phyloP scores from a whole-genome alignment of 2,113 vertebrate species.

The Ciconia boyciana region DNA sequence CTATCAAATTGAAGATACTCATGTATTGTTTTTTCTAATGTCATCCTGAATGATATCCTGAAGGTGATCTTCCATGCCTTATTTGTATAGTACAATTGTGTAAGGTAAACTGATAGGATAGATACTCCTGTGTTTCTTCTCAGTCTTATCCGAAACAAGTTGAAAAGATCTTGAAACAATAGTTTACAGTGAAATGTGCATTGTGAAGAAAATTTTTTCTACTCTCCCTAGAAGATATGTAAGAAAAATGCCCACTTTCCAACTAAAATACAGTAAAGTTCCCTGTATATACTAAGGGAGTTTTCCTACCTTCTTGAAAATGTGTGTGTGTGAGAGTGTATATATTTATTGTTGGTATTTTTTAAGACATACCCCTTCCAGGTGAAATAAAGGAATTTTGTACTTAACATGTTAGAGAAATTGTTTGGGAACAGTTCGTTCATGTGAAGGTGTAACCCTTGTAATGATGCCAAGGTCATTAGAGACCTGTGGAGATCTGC shows the following conservation, averaged over 20 bases:
- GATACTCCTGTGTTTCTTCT: not conserved
- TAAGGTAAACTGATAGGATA: not conserved
- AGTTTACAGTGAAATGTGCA: not conserved
- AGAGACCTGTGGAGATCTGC: not conserved
- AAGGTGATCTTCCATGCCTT: not conserved
- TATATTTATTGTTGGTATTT: not conserved
- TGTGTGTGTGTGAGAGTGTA: not conserved
- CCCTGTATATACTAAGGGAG: not conserved
- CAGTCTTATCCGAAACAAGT: not conserved
- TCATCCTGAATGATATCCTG: not conserved
- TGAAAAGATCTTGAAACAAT: not conserved
- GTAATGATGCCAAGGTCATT: not conserved
- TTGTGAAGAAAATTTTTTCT: not conserved
- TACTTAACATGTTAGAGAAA: not conserved
- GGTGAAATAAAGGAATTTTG: not conserved
- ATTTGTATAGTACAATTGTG: not conserved
- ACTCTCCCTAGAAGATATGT: not conserved
- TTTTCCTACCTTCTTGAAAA: not conserved
- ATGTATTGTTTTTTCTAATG: not conserved
- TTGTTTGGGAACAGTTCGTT: not conserved
- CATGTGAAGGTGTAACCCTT: not conserved
- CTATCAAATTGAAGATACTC: not conserved
- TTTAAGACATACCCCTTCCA: not conserved
- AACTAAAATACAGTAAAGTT: not conserved
- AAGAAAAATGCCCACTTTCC: not conserved